A percentile compares a stretch with the other conserved stretches of the same genome.
These are phyloP conservation scores for Euwallacea fornicatus DNA, from an alignment of 1,140 invertebrate genomes.

Conservation along the genomic window DNA sequence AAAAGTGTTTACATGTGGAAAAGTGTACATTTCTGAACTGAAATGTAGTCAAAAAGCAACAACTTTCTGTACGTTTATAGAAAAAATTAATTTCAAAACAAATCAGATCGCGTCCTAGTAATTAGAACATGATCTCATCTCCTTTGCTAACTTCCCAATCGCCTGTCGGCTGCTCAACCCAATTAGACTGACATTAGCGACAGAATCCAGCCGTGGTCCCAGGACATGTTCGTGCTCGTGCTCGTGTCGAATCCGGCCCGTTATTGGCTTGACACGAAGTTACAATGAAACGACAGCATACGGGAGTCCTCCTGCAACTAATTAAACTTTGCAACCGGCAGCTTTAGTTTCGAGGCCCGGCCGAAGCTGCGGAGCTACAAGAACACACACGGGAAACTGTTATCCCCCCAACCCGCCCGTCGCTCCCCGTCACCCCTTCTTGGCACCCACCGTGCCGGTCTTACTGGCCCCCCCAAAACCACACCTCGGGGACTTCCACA, in stretches of 20 bases:
- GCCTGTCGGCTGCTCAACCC: slow-evolving; percentile 22
- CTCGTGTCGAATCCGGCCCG: slow-evolving; percentile 34
- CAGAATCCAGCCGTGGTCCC: slow-evolving; percentile 26
- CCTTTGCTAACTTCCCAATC: slow-evolving; percentile 21
- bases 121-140: slow-evolving; percentile 14
- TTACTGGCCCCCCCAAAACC: slow-evolving; percentile 14
- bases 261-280: slow-evolving; percentile 36
- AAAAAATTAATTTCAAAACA: too few species aligned
- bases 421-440: slow-evolving; percentile 4
- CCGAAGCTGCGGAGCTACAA: slow-evolving; percentile 34
- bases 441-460: background rate
- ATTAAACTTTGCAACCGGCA: slow-evolving; percentile 39
- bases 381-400: slow-evolving; percentile 37
- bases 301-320: slow-evolving; percentile 35
- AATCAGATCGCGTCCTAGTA: too few species aligned
- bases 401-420: slow-evolving; percentile 9
- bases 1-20: too few species aligned
- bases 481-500: slow-evolving; percentile 33
- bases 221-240: slow-evolving; percentile 14
- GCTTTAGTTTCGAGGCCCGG: slow-evolving; percentile 37
- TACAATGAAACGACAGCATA: slow-evolving; percentile 35
- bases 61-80: too few species aligned
- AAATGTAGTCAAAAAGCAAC: too few species aligned
- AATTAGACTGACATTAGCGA: slow-evolving; percentile 34
- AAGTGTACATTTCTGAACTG: too few species aligned